phyloP scores from a whole-genome alignment of 2,888 invertebrate genomes.

The Acheta domesticus region DNA sequence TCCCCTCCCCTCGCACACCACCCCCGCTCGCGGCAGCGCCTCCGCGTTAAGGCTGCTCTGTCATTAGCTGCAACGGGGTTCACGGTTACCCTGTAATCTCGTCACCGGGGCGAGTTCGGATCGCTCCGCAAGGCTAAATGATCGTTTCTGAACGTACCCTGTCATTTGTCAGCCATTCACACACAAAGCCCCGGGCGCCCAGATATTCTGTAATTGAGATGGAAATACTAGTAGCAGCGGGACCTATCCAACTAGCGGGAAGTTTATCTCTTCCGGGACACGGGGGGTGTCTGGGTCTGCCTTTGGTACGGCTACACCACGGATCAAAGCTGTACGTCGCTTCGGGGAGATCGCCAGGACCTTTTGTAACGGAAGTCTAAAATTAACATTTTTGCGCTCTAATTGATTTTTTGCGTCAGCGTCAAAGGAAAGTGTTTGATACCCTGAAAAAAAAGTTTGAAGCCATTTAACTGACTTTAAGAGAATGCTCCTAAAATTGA shows the following conservation, averaged over 20 bases:
- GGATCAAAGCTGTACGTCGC: not conserved
- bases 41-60: not conserved
- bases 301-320: constrained; percentile 2
- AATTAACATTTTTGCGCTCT: not conserved
- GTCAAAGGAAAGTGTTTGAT: not conserved
- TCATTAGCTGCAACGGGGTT: constrained; percentile 2
- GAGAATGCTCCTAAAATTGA: not conserved
- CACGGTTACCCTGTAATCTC: constrained; percentile 18
- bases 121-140: not conserved
- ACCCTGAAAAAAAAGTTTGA: not conserved
- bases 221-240: constrained; percentile 11
- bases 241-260: not conserved
- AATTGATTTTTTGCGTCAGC: not conserved
- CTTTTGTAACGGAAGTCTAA: not conserved
- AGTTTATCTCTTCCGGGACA: constrained; percentile 18
- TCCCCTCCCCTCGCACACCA: not conserved
- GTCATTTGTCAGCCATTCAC: constrained; percentile 18
- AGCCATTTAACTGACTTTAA: not conserved
- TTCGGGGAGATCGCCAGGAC: not conserved
- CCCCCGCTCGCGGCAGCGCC: not conserved
- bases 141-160: constrained; percentile 9
- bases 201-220: constrained; percentile 18
- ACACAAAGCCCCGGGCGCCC: not conserved
- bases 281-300: not conserved
- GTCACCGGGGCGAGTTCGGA: constrained; percentile 18